A percentile compares a stretch with the other conserved stretches of the same genome.
These are phyloP conservation scores for Drosophila nebulosa DNA, from an alignment of 1,140 invertebrate genomes.

Conservation along the genomic window DNA sequence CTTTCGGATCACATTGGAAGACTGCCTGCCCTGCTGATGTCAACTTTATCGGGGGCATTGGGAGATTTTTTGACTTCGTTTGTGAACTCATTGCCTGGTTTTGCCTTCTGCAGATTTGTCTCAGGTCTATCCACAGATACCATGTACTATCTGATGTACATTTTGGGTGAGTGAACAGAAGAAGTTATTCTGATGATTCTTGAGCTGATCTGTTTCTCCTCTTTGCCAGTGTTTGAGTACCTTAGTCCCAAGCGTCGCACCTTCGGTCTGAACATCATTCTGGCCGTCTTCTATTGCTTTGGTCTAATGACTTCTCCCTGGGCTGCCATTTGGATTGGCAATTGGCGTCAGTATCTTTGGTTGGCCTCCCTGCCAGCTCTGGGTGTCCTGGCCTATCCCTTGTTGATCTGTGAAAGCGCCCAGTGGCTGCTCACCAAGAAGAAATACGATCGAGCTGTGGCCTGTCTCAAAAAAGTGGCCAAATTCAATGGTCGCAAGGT, in stretches of 20 bases:
- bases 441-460: slow-evolving; percentile 82
- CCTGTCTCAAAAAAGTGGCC: slow-evolving; percentile 83
- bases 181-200: too few species aligned
- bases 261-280: slow-evolving; percentile 83
- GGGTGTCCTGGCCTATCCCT: slow-evolving; percentile 80
- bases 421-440: slow-evolving; percentile 84
- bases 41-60: slow-evolving; percentile 82
- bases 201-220: too few species aligned
- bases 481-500: slow-evolving; percentile 82
- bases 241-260: slow-evolving; percentile 83
- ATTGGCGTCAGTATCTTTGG: slow-evolving; percentile 82
- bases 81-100: slow-evolving; percentile 80
- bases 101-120: slow-evolving; percentile 82
- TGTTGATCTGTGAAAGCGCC: slow-evolving; percentile 84
- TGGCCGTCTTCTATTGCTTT: slow-evolving; percentile 83
- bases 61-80: slow-evolving; percentile 83
- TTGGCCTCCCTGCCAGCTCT: slow-evolving; percentile 82
- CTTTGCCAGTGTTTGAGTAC: slow-evolving; percentile 83
- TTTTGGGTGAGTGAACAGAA: slow-evolving; percentile 81
- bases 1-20: slow-evolving; percentile 83
- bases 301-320: slow-evolving; percentile 83
- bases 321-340: slow-evolving; percentile 82
- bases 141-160: slow-evolving; percentile 85
- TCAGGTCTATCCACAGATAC: slow-evolving; percentile 83
- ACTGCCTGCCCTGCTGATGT: slow-evolving; percentile 82